phyloP scores from a whole-genome alignment of 2,797 vertebrate species.

The Morus bassanus region DNA sequence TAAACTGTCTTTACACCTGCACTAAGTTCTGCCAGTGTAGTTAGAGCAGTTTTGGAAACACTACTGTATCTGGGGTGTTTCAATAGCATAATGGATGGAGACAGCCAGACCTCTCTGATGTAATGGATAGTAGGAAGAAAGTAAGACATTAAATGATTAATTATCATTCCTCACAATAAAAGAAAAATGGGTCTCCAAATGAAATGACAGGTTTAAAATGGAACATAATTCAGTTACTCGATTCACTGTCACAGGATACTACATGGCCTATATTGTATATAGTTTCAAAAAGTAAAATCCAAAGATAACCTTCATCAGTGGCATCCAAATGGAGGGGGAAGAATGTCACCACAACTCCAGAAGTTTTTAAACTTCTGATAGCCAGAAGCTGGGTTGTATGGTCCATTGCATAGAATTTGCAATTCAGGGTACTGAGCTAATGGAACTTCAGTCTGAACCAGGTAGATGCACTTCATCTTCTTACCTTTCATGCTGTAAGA shows the following conservation, averaged over 20 bases:
- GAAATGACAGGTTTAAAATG: background rate
- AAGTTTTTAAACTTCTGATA: background rate
- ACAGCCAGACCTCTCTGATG: background rate
- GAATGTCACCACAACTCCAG: background rate
- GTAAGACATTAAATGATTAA: background rate
- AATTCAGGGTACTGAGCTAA: background rate
- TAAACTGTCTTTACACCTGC: background rate
- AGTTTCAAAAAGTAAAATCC: background rate
- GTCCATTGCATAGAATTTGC: background rate
- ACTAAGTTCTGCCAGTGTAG: background rate
- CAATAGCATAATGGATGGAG: background rate
- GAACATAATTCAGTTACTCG: background rate
- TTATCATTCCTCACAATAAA: background rate
- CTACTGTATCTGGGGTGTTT: background rate
- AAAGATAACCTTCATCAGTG: background rate
- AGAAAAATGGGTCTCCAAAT: background rate
- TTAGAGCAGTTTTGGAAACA: background rate
- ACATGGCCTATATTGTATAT: rapidly evolving
- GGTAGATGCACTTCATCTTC: background rate
- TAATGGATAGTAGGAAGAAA: background rate
- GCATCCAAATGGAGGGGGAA: background rate
- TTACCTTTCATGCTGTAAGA: background rate
- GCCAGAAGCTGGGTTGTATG: background rate
- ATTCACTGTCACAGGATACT: background rate
- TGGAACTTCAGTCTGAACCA: background rate